These are phyloP conservation scores for Silurus lanzhouensis DNA, from an alignment of 2,797 vertebrate species.

Conservation along the genomic window DNA sequence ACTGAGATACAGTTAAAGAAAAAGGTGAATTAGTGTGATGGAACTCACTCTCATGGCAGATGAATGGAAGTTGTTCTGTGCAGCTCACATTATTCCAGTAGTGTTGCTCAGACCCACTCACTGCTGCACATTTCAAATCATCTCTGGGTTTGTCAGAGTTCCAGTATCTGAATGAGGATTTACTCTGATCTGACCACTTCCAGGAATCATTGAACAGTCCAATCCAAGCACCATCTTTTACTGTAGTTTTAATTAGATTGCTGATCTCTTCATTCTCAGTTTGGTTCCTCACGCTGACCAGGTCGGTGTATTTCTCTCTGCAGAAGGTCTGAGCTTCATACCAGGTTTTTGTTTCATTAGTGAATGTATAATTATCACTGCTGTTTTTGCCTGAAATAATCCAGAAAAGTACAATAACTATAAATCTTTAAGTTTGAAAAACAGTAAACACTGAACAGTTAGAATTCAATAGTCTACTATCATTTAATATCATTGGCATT, in stretches of 20 bases:
- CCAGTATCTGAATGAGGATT: too few relatives aligned
- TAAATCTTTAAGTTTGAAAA: too few relatives aligned
- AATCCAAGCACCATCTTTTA: too few relatives aligned
- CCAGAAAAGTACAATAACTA: too few relatives aligned
- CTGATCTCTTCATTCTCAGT: not conserved
- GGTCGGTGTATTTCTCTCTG: not conserved
- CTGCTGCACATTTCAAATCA: not conserved
- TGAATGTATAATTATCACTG: not conserved
- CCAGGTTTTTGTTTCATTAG: not conserved
- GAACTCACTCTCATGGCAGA: conserved; percentile 36
- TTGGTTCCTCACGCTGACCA: not conserved
- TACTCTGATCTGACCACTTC: too few relatives aligned
- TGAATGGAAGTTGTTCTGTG: not conserved
- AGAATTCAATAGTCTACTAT: too few relatives aligned
- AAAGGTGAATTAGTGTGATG: not conserved
- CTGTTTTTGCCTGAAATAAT: not conserved
- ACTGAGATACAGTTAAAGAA: too few relatives aligned
- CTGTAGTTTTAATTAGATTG: too few relatives aligned
- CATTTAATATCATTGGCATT: too few relatives aligned
- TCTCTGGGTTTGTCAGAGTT: too few relatives aligned
- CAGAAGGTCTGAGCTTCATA: not conserved
- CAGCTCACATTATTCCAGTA: not conserved
- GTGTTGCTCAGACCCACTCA: accelerated
- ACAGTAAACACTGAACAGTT: too few relatives aligned
- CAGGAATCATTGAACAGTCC: too few relatives aligned